Evolutionary conservation across 2,888 invertebrate species (phyloP).

Genomic region (Diplazon laetatorius): DNA sequence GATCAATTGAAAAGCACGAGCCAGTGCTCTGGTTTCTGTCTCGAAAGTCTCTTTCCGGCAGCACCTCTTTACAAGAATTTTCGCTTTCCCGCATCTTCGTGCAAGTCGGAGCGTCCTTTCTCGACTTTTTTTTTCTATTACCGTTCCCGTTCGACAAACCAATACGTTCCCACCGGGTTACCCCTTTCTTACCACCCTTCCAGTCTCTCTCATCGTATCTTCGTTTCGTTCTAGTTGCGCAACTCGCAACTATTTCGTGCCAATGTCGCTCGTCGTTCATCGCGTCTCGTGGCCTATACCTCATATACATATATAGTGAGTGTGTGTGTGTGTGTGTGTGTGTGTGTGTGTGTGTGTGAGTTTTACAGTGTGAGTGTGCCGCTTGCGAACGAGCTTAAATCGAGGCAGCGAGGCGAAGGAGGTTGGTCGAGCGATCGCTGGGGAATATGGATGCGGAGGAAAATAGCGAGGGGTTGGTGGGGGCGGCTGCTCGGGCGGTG

Average conservation of each 20-base stretch:
- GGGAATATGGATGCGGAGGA: conserved; percentile 44
- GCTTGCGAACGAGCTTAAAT: conserved; percentile 57
- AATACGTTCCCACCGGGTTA: neutral
- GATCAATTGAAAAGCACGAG: conserved; percentile 50
- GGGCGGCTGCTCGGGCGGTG: too few species aligned
- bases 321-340: neutral
- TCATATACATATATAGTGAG: too few species aligned
- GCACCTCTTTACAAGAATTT: conserved; percentile 42
- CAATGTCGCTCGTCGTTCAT: conserved; percentile 51
- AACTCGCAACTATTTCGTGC: conserved; percentile 54
- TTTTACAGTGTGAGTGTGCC: neutral
- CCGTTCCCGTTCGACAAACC: neutral
- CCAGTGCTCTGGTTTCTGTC: conserved; percentile 38
- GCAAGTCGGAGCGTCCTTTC: neutral
- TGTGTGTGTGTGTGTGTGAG: conserved; percentile 19
- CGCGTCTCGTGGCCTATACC: conserved; percentile 24
- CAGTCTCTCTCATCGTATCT: conserved; percentile 45
- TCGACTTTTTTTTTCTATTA: conserved; percentile 12
- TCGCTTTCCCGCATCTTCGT: conserved; percentile 9
- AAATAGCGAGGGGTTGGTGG: conserved; percentile 24
- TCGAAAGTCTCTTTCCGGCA: conserved; percentile 38
- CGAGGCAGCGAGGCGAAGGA: conserved; percentile 50
- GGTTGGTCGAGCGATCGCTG: conserved; percentile 50
- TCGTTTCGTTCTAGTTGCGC: conserved; percentile 49
- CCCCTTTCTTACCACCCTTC: conserved; percentile 10